Percentiles rank a stretch among this genome's conserved stretches.
Conservation (phyloP, 2,797 vertebrate genomes). For the Brachyalestes nurse region DNA sequence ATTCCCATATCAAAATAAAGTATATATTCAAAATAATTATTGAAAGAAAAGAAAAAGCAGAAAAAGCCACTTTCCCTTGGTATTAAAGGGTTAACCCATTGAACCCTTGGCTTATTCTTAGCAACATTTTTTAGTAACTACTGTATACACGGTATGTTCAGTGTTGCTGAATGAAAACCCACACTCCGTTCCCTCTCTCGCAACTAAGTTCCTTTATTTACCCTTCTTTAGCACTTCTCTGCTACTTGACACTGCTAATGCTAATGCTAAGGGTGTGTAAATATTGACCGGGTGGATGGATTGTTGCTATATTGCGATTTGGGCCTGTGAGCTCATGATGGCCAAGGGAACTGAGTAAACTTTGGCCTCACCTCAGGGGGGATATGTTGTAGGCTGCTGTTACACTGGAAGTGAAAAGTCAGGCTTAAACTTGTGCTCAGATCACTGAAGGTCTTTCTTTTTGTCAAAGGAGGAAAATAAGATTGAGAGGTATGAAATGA, state of each 20-base stretch:
- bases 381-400: conserved; percentile 54
- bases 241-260: background rate
- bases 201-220: conserved; percentile 5
- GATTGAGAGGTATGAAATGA: background rate
- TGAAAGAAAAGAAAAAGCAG: background rate
- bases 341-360: conserved; percentile 57
- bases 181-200: background rate
- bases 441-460: background rate
- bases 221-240: conserved; percentile 59
- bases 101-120: background rate
- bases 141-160: too few relatives aligned
- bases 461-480: background rate
- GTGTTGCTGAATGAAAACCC: background rate
- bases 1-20: background rate
- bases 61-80: background rate
- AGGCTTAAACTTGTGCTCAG: conserved; percentile 51
- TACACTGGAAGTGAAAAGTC: conserved; percentile 52
- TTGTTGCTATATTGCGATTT: background rate
- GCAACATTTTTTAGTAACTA: background rate
- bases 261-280: conserved; percentile 1
- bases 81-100: too few relatives aligned
- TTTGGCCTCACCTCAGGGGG: conserved; percentile 60
- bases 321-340: background rate
- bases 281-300: conserved; percentile 25
- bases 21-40: background rate